phyloP scores from a whole-genome alignment of 2,888 invertebrate species.

The Agriopis leucophaearia region DNA sequence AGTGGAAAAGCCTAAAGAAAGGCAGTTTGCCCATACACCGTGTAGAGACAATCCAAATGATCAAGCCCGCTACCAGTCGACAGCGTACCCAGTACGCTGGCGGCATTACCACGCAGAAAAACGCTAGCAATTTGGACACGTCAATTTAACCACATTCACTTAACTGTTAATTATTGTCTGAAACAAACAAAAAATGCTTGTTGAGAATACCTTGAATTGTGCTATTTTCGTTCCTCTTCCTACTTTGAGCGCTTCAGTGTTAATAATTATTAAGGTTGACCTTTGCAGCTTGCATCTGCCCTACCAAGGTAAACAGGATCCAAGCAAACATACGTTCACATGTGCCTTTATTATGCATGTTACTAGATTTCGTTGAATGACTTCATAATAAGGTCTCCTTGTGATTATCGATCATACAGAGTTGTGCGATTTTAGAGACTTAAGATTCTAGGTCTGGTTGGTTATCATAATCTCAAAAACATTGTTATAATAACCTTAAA shows the following conservation, averaged over 20 bases:
- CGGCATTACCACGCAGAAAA: no score
- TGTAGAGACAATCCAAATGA: no score
- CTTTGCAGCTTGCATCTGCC: constrained; percentile 24
- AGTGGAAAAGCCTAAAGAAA: no score
- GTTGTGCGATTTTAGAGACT: background rate
- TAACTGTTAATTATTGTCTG: no score
- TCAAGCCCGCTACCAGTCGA: no score
- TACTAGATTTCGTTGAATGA: background rate
- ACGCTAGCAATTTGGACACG: no score
- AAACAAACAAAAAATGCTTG: background rate
- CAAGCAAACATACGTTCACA: background rate
- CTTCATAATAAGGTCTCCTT: background rate
- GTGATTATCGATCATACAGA: background rate
- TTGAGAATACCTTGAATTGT: background rate
- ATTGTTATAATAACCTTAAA: no score
- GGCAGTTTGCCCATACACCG: no score
- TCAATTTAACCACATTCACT: no score
- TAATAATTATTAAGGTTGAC: constrained; percentile 12
- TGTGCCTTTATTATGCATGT: background rate
- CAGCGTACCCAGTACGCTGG: no score
- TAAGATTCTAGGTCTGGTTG: no score
- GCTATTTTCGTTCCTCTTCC: constrained; percentile 8
- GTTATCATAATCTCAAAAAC: no score
- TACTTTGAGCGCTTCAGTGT: constrained; percentile 11
- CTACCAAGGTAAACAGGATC: constrained; percentile 31